Percentiles rank a stretch among this genome's conserved stretches.
These are phyloP conservation scores for Malurus alboscapulatus DNA, from an alignment of 2,113 vertebrate species.

Conservation along the genomic window DNA sequence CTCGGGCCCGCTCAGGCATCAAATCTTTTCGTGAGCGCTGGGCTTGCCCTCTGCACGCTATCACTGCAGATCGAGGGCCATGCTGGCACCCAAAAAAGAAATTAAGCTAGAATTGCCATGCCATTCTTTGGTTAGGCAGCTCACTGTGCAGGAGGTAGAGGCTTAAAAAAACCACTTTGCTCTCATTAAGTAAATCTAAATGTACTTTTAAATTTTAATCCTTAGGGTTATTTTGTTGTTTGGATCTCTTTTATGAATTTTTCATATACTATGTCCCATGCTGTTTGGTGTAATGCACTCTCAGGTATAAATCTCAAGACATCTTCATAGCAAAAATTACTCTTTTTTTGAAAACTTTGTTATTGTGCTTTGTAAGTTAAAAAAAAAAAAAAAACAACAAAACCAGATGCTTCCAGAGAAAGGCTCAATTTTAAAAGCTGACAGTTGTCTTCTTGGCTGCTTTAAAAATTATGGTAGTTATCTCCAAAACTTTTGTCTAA, in stretches of 20 bases:
- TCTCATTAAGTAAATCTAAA: neutral
- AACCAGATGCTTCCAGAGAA: neutral
- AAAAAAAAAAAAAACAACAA: neutral
- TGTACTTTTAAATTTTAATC: neutral
- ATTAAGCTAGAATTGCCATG: neutral
- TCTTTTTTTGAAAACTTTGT: neutral
- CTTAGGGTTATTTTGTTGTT: neutral
- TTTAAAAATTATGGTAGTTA: neutral
- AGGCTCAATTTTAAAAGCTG: neutral
- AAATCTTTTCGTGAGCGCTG: neutral
- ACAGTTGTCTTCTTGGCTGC: neutral
- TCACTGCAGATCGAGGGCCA: neutral
- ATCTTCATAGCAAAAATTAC: neutral
- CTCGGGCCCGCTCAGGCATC: slow-evolving; percentile 14
- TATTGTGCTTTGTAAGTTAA: neutral
- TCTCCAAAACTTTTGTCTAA: neutral
- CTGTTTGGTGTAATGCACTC: neutral
- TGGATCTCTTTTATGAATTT: neutral
- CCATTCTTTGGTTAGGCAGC: neutral
- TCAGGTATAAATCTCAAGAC: neutral
- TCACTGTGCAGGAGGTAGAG: neutral
- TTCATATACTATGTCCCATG: neutral
- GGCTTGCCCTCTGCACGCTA: slow-evolving; percentile 31
- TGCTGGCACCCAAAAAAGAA: neutral
- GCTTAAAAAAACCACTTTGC: neutral